A percentile compares a stretch with the other conserved stretches of the same genome.
phyloP scores from a whole-genome alignment of 2,797 vertebrate genomes.

The Danio aesculapii region DNA sequence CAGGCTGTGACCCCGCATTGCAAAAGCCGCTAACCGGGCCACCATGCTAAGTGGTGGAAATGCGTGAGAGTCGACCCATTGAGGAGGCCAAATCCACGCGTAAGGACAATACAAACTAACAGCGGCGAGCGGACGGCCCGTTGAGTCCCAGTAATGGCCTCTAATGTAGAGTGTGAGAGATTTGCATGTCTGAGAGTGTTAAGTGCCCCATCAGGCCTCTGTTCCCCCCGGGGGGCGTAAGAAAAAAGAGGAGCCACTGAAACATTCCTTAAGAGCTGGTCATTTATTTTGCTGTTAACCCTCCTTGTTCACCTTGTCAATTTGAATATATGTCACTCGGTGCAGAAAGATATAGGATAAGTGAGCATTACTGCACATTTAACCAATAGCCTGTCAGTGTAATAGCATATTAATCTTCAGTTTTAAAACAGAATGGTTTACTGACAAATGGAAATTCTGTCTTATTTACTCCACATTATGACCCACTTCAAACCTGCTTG shows the following conservation, averaged over 20 bases:
- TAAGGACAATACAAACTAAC: conserved; percentile 53
- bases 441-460: neutral
- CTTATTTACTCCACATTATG: neutral
- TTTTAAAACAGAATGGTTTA: neutral
- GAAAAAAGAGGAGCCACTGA: conserved; percentile 27
- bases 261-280: conserved; percentile 42
- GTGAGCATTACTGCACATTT: neutral
- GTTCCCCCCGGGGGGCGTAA: conserved; percentile 41
- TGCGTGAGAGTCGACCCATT: conserved; percentile 58
- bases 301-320: neutral
- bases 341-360: neutral
- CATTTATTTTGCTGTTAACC: conserved; percentile 30
- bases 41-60: conserved; percentile 54
- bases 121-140: conserved; percentile 45
- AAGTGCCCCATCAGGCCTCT: conserved; percentile 57
- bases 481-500: neutral
- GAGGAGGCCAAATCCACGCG: conserved; percentile 54
- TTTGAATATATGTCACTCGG: conserved; percentile 11
- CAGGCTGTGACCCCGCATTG: conserved; percentile 48
- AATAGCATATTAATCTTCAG: neutral
- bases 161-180: conserved; percentile 61
- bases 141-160: conserved; percentile 53
- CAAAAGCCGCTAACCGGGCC: conserved; percentile 48
- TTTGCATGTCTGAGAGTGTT: conserved; percentile 65
- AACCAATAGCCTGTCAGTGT: neutral